A percentile compares a stretch with the other conserved stretches of the same genome.
phyloP scores from a whole-genome alignment of 2,888 invertebrate genomes.

The Muschampia plurimacula region DNA sequence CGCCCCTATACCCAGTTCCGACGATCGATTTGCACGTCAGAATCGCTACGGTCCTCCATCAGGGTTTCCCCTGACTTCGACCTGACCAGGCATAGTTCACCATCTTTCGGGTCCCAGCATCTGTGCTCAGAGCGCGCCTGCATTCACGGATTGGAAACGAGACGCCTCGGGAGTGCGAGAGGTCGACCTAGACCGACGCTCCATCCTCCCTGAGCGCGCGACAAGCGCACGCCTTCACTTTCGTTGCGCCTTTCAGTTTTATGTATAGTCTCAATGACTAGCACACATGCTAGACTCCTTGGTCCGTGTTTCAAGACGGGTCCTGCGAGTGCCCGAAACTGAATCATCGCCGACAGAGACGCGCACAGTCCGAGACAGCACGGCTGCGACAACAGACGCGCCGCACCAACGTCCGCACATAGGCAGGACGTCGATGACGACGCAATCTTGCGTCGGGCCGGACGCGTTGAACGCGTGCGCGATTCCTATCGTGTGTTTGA shows the following conservation, averaged over 20 bases:
- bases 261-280: slow-evolving; percentile 85
- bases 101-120: slow-evolving; percentile 76
- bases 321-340: slow-evolving; percentile 75
- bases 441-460: slow-evolving; percentile 58
- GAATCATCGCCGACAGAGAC: slow-evolving; percentile 67
- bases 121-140: slow-evolving; percentile 87
- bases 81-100: slow-evolving; percentile 14
- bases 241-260: slow-evolving; percentile 88
- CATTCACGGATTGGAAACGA: slow-evolving; percentile 71
- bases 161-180: slow-evolving; percentile 86
- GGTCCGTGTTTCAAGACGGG: slow-evolving; percentile 87
- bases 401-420: slow-evolving; percentile 58
- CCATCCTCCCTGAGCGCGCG: slow-evolving; percentile 75
- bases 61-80: slow-evolving; percentile 47
- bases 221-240: slow-evolving; percentile 80
- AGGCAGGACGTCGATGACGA: slow-evolving; percentile 57
- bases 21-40: slow-evolving; percentile 93
- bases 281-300: slow-evolving; percentile 85
- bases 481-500: slow-evolving; percentile 44
- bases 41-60: slow-evolving; percentile 90
- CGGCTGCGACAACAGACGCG: slow-evolving; percentile 54
- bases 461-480: slow-evolving; percentile 59
- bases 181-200: slow-evolving; percentile 63
- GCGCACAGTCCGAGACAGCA: slow-evolving; percentile 61
- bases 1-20: slow-evolving; percentile 90